Evolutionary conservation across 2,888 invertebrate species (phyloP).

Genomic region (Bellardia bayeri): DNA sequence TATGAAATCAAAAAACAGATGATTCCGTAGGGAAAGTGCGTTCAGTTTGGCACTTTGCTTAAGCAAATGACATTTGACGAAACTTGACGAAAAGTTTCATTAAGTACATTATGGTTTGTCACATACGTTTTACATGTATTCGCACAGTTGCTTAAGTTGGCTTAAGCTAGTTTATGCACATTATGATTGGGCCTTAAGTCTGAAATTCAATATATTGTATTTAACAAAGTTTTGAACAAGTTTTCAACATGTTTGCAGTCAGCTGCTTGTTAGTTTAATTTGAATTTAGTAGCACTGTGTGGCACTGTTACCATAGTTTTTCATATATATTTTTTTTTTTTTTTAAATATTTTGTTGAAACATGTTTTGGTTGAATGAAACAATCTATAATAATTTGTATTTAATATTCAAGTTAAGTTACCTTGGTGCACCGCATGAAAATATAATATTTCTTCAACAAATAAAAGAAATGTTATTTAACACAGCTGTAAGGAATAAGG

Average conservation of each 20-base stretch:
- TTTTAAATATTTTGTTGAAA: background rate
- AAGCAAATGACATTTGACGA: no score
- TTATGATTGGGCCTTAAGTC: no score
- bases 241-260: background rate
- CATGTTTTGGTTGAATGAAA: background rate
- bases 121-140: no score
- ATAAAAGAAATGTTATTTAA: background rate
- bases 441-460: background rate
- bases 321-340: background rate
- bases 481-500: background rate
- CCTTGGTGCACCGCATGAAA: background rate
- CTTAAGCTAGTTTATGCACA: no score
- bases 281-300: background rate
- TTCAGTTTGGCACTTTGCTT: no score
- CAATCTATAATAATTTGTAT: background rate
- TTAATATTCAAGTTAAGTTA: constrained; percentile 12
- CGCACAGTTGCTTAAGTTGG: no score
- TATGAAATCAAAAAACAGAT: no score
- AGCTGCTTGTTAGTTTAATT: background rate
- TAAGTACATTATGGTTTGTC: no score
- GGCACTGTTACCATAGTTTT: background rate
- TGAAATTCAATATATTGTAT: no score
- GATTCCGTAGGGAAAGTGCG: no score
- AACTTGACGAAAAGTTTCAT: no score
- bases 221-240: no score